These are phyloP conservation scores for Malacoraja senta DNA, from an alignment of 2,797 vertebrate genomes.

Conservation along the genomic window DNA sequence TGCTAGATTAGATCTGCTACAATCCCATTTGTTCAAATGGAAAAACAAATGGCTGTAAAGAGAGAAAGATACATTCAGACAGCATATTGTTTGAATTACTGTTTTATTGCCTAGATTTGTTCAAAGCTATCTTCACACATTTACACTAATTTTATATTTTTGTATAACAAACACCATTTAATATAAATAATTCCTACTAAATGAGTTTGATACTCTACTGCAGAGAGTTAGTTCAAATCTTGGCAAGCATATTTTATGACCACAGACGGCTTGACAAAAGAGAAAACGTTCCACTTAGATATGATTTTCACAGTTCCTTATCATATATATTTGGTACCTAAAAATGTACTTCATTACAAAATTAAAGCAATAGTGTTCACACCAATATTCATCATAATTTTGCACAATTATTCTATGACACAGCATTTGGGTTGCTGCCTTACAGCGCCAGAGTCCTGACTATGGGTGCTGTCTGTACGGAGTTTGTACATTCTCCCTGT, in stretches of 20 bases:
- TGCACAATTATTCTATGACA: neutral
- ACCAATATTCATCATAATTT: neutral
- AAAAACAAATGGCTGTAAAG: no score
- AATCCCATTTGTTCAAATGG: no score
- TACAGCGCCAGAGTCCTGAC: no score
- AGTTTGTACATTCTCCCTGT: no score
- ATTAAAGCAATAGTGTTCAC: neutral
- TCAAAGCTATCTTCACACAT: no score
- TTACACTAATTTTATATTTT: no score
- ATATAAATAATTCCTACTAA: neutral
- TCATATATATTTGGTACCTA: neutral
- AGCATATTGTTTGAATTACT: no score
- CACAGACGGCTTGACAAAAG: neutral
- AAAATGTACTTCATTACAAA: neutral
- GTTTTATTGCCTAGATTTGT: no score
- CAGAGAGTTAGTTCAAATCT: neutral
- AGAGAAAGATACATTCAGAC: no score
- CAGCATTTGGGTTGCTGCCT: no score
- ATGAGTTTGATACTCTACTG: neutral
- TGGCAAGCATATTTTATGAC: neutral
- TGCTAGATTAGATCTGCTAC: no score
- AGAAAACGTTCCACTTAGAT: neutral
- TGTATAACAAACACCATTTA: neutral
- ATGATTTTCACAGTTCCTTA: neutral
- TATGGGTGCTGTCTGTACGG: no score